phyloP scores from a whole-genome alignment of 2,113 vertebrate species.

The Grammomys dolichurus region DNA sequence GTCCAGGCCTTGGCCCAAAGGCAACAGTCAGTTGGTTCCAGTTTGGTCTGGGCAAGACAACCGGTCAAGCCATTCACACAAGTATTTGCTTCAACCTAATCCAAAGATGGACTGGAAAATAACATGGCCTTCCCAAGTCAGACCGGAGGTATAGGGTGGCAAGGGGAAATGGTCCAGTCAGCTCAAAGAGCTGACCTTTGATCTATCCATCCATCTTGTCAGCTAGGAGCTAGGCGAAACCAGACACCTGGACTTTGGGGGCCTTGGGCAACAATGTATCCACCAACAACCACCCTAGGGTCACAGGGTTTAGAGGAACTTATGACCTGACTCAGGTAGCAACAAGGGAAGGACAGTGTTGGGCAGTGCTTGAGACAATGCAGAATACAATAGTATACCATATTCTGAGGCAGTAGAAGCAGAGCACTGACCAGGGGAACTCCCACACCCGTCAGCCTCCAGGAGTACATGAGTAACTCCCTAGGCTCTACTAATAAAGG shows the following conservation, averaged over 20 bases:
- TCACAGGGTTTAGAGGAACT: too few species aligned
- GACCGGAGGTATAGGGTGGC: accelerated
- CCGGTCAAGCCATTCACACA: neutral
- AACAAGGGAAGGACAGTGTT: accelerated
- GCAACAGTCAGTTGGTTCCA: slow-evolving; percentile 58
- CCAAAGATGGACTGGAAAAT: neutral
- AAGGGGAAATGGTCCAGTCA: neutral
- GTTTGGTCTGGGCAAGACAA: slow-evolving; percentile 52
- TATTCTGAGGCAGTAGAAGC: neutral
- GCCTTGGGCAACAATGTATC: too few species aligned
- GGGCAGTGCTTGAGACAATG: accelerated
- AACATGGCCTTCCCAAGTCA: neutral
- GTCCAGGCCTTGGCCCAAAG: slow-evolving; percentile 70
- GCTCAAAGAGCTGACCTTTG: neutral
- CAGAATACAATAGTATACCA: too few species aligned
- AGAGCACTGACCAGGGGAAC: neutral
- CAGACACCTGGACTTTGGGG: too few species aligned
- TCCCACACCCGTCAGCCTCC: neutral
- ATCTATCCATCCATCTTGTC: neutral
- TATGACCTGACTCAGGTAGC: neutral
- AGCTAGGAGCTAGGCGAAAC: neutral
- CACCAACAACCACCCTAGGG: neutral
- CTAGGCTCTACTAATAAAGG: neutral
- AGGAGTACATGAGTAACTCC: neutral
- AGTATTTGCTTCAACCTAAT: slow-evolving; percentile 23